A percentile compares a stretch with the other conserved stretches of the same genome.
phyloP scores from a whole-genome alignment of 2,888 invertebrate genomes.

The Drosophila aldrichi region DNA sequence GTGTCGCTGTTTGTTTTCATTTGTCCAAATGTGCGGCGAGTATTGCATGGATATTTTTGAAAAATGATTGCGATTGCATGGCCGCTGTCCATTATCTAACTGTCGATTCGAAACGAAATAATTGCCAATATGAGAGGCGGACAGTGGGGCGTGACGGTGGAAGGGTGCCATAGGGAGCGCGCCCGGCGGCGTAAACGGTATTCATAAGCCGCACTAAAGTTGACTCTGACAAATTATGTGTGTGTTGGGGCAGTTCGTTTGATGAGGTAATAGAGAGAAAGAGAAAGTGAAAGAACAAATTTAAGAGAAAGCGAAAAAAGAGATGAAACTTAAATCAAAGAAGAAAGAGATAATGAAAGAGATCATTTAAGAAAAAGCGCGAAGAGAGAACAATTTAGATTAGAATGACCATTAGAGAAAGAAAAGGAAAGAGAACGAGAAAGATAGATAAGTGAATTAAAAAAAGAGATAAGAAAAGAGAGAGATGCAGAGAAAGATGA shows the following conservation, averaged over 20 bases:
- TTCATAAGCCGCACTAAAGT: conserved; percentile 7
- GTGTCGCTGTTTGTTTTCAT: conserved; percentile 1
- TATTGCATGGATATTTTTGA: conserved; percentile 30
- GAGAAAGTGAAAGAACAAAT: neutral
- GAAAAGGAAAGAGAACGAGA: neutral
- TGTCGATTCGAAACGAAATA: conserved; percentile 25
- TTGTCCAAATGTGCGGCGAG: conserved; percentile 23
- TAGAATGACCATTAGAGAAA: neutral
- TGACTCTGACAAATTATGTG: conserved; percentile 10
- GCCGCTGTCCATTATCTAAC: conserved; percentile 35
- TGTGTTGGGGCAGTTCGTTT: no score
- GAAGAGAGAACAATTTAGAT: no score
- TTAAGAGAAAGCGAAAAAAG: neutral
- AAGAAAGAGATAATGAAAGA: neutral
- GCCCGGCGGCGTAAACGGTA: conserved; percentile 5
- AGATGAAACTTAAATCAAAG: neutral
- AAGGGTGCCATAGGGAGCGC: neutral
- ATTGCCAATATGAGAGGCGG: conserved; percentile 7
- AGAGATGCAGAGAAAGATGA: neutral
- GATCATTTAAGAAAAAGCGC: no score
- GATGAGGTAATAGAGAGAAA: neutral
- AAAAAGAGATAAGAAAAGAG: neutral
- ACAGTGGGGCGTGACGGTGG: neutral
- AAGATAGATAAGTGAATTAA: no score
- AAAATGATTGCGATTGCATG: conserved; percentile 35